Conservation (phyloP, 2,113 vertebrate species). For the Lamprotornis superbus region DNA sequence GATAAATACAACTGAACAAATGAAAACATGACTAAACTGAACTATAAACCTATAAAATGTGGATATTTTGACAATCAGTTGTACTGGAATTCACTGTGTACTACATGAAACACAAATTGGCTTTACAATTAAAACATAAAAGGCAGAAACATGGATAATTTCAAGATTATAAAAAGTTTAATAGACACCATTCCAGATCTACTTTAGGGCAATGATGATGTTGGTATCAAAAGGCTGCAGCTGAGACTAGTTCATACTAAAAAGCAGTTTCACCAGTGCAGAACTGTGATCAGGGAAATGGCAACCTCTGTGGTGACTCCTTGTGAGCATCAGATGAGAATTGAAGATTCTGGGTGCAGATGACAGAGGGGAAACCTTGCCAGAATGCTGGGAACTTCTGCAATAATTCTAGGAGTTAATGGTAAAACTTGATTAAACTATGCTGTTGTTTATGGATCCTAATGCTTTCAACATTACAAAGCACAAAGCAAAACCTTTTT, state of each 20-base stretch:
- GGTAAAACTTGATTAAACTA: constrained; percentile 53
- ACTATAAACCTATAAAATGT: not conserved
- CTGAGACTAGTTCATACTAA: not conserved
- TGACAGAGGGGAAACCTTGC: not conserved
- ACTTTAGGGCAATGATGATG: not conserved
- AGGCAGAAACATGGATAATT: not conserved
- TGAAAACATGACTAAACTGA: not conserved
- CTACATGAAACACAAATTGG: not conserved
- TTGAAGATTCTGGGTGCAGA: not conserved
- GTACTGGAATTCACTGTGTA: not conserved
- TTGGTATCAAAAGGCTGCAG: not conserved
- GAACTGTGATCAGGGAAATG: not conserved
- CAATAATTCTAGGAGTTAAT: constrained; percentile 1
- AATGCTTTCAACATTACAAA: constrained; percentile 39
- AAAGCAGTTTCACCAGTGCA: not conserved
- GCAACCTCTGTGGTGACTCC: not conserved
- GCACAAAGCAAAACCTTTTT: not conserved
- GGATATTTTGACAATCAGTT: not conserved
- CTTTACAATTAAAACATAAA: not conserved
- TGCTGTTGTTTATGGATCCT: not conserved
- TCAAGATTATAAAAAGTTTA: not conserved
- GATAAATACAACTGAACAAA: not conserved
- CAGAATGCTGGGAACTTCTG: not conserved
- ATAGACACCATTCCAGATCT: not conserved
- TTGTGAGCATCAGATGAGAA: not conserved